Conservation (phyloP, 1,140 invertebrate species). For the Eubasilissa regina region DNA sequence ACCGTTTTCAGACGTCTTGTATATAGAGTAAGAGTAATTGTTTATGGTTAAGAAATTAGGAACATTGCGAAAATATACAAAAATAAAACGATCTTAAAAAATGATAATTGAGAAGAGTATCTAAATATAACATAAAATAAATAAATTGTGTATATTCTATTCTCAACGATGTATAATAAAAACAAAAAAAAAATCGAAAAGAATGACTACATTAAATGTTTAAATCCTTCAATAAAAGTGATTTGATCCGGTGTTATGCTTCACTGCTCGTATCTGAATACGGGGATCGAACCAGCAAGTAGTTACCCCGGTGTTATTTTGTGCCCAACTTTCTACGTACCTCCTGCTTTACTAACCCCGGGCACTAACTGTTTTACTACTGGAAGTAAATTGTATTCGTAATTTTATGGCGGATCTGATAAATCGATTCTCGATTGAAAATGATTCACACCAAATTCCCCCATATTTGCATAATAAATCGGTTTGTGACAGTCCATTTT, state of each 20-base stretch:
- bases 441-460: constrained; percentile 1
- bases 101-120: no score
- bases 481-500: neutral
- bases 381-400: constrained; percentile 38
- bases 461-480: neutral
- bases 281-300: neutral
- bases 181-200: no score
- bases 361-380: constrained; percentile 41
- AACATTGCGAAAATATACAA: no score
- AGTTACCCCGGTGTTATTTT: constrained; percentile 5
- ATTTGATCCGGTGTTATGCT: neutral
- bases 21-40: no score
- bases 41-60: no score
- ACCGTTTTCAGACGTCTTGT: no score
- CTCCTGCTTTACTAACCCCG: neutral
- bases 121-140: no score
- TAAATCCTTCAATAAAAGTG: no score
- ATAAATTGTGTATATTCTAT: no score
- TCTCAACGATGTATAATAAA: no score
- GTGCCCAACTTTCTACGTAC: constrained; percentile 21
- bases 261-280: constrained; percentile 1
- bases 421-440: constrained; percentile 28
- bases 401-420: constrained; percentile 33
- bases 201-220: no score
- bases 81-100: no score